phyloP scores from a whole-genome alignment of 2,797 vertebrate genomes.

The Phrynocephalus forsythii region DNA sequence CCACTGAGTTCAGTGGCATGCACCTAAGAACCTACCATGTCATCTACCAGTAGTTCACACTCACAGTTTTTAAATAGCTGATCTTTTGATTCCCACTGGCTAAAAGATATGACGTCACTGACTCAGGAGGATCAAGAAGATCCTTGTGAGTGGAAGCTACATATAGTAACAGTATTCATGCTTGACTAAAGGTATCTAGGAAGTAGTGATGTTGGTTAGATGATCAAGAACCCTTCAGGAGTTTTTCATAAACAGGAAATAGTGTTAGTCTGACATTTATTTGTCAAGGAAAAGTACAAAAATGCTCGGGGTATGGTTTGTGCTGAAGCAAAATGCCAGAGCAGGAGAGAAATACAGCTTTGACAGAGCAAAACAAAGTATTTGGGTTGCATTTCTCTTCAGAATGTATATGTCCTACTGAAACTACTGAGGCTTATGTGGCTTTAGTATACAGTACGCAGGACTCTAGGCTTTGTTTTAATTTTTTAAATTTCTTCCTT shows the following conservation, averaged over 20 bases:
- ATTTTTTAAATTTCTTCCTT: conserved; percentile 64
- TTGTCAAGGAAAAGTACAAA: conserved; percentile 65
- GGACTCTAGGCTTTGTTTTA: conserved; percentile 51
- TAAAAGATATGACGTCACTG: conserved; percentile 20
- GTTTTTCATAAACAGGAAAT: conserved; percentile 60
- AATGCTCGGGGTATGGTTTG: conserved; percentile 60
- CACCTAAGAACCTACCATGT: conserved; percentile 22
- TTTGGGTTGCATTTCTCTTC: not conserved
- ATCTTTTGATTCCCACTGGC: conserved; percentile 25
- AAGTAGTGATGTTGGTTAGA: conserved; percentile 57
- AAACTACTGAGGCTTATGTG: not conserved
- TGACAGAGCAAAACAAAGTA: conserved; percentile 62
- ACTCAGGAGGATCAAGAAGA: conserved; percentile 45
- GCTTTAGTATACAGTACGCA: not conserved
- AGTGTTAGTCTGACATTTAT: conserved; percentile 78
- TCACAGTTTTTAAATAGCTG: conserved; percentile 54
- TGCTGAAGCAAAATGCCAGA: conserved; percentile 68
- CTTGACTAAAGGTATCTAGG: conserved; percentile 50
- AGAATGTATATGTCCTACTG: not conserved
- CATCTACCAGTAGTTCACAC: conserved; percentile 27
- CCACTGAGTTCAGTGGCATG: conserved; percentile 39
- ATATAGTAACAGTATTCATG: conserved; percentile 67
- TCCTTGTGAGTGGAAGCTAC: conserved; percentile 74
- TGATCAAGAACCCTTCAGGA: conserved; percentile 65
- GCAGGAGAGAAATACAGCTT: conserved; percentile 62